Evolutionary conservation across 2,113 vertebrate genomes (phyloP), one percentile per base, ranked within the genome.

Genomic region (Lampris incognitus): DNA sequence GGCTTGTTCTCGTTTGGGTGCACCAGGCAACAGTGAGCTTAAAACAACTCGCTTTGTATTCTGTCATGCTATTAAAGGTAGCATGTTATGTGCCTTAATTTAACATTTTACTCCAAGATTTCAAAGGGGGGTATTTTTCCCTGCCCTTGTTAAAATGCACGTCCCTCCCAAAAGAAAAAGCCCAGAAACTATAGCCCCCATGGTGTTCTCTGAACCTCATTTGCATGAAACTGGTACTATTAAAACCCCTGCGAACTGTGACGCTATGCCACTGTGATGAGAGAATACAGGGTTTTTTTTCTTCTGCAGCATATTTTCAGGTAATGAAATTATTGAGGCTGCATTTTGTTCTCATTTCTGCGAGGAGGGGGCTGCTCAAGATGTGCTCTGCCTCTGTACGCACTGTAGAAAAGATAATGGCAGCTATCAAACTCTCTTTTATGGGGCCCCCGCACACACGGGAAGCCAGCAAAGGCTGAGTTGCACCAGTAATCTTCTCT

Each of bases 221-320:
- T 90, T 88, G 82, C 90, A 91, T 89, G 82, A 82, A 91, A 90
- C 89, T 89, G 70, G 70, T 85, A 76, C 85, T 91, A 87, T 88
- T 89, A 82, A 76, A 76, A 85, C 83, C 76, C 85, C 66, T 44
- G 52, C 83, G 78, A 85, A 88, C 66, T 44, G 52, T 84, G 78
- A 85, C 87, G 83, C 82, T 74, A 81, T 38, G 78, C 74, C 74
- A 69, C 76, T 78, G 86, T 73, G 82, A 83, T 76, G 78, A 76
- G 70, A 81, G 65, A 83, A 70, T 39, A 57, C 41, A 79, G 66
- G 55, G 49, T 49, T 84, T 85, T 86, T 73, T 59, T 37, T 50
- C 60, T 89, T 72, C 74, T 82, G 77, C 63, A 72, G 7, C 78
- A 76, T 65, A 63, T 83, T 88, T 44, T 87, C 80, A 71, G 42